Base-by-base conservation (phyloP, 2,113 vertebrate species). In the Ivindomyrus marchei region DNA sequence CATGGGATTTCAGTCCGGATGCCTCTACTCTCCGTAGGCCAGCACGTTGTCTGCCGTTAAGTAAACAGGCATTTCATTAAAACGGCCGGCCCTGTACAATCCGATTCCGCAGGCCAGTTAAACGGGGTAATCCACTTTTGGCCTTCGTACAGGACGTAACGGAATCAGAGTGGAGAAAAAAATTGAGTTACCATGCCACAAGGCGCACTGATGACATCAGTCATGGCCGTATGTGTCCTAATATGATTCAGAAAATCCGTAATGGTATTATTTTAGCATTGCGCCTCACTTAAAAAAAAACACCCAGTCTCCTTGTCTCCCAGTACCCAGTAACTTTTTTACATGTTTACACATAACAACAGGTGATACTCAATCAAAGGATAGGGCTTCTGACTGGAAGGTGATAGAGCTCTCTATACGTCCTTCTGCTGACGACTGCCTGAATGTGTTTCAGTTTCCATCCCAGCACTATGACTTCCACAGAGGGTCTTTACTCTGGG, bases 161-260 rank as follows among this genome's bases (percentile, higher is more conserved):
- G n/a, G 47, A 46, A 89, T 89, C 70, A 56, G 46, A 11, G 3
- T 3, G 3, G 27, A 89, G 49, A 36, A 66, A 47, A 62, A 52
- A 89, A 89, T 89, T 56, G 52, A 83, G 88, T 89, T 80, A 27
- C 4, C 39, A 36, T 89, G 74, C 47, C 70, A 83, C 49, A 83
- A 19, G 15, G 36, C 3, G 10, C n/a, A 70, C 49, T 84, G 88
- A 53, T 74, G 50, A 74, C n/a, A 56, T 83, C 88, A 83, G 66
- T 83, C 88, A 42, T 66, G 27, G 31, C 47, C 21, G 31, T 45
- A 56, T 36, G 49, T 47, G 31, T 52, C 49, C 19, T 89, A 53
- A 89, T 56, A n/a, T 84, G 70, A 89, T 84, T 89, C 36, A 45
- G 74, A 58, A 77, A 56, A 83, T 83, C 50, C 8, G 9, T 56